Conservation (phyloP, 2,113 vertebrate species). For the Parotia lawesii region DNA sequence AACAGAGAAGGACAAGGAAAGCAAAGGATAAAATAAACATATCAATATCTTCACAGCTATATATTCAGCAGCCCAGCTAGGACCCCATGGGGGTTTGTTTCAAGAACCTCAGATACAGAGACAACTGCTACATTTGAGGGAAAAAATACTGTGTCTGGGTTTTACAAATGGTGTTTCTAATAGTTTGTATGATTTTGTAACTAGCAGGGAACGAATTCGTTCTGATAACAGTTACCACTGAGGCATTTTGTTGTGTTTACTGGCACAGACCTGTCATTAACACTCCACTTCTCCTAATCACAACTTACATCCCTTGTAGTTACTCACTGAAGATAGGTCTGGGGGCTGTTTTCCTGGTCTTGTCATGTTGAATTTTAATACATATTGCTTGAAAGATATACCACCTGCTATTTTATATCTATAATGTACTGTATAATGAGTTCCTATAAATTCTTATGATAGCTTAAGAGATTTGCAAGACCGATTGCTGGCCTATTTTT, state of each 20-base stretch:
- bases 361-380: constrained; percentile 38
- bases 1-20: not conserved
- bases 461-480: constrained; percentile 7
- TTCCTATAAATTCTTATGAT: constrained; percentile 17
- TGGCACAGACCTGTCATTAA: not conserved
- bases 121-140: not conserved
- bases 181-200: not conserved
- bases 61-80: not conserved
- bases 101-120: not conserved
- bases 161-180: constrained; percentile 22
- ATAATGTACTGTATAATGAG: constrained; percentile 24
- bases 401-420: constrained; percentile 59
- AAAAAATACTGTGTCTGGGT: not conserved
- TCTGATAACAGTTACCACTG: constrained; percentile 24
- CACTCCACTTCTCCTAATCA: constrained; percentile 16
- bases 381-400: constrained; percentile 5
- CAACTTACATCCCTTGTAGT: not conserved
- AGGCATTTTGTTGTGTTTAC: not conserved
- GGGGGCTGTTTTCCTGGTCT: constrained; percentile 3
- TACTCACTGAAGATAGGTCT: not conserved
- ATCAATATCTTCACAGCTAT: constrained; percentile 13
- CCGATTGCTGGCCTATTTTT: not conserved
- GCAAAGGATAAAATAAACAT: not conserved
- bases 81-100: not conserved
- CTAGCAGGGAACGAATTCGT: not conserved